Percentiles rank a stretch among this genome's conserved stretches.
Evolutionary conservation across 2,888 invertebrate genomes (phyloP).

Genomic region (Papilio gigon): DNA sequence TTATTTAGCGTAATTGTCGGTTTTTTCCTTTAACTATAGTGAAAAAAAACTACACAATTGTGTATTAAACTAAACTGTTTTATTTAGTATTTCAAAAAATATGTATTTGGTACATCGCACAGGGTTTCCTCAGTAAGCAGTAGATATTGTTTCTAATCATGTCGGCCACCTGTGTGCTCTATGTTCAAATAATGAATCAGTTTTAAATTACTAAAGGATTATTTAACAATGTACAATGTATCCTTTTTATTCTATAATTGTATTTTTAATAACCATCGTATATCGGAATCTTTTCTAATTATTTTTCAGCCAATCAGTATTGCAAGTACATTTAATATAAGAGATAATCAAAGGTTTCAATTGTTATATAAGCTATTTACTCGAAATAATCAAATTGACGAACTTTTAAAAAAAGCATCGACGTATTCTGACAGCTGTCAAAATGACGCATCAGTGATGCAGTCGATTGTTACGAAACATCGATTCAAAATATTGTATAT

Average conservation of each 20-base stretch:
- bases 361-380: not conserved
- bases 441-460: constrained; percentile 3
- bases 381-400: not conserved
- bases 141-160: too few species aligned
- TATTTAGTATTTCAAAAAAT: too few species aligned
- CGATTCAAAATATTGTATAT: not conserved
- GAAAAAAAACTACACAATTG: too few species aligned
- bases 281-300: constrained; percentile 3
- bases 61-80: too few species aligned
- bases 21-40: too few species aligned
- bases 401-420: not conserved
- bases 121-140: too few species aligned
- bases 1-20: too few species aligned
- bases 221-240: not conserved
- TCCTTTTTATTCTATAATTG: not conserved
- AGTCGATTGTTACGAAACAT: not conserved
- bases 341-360: not conserved
- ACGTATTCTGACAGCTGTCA: constrained; percentile 1
- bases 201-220: too few species aligned
- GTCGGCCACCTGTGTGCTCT: too few species aligned
- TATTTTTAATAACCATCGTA: not conserved
- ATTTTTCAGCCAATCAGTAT: constrained; percentile 14
- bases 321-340: constrained; percentile 22
- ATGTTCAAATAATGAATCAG: too few species aligned
- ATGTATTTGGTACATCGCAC: too few species aligned